Evolutionary conservation across 2,113 vertebrate genomes (phyloP).

Genomic region (Henicopernis longicauda): DNA sequence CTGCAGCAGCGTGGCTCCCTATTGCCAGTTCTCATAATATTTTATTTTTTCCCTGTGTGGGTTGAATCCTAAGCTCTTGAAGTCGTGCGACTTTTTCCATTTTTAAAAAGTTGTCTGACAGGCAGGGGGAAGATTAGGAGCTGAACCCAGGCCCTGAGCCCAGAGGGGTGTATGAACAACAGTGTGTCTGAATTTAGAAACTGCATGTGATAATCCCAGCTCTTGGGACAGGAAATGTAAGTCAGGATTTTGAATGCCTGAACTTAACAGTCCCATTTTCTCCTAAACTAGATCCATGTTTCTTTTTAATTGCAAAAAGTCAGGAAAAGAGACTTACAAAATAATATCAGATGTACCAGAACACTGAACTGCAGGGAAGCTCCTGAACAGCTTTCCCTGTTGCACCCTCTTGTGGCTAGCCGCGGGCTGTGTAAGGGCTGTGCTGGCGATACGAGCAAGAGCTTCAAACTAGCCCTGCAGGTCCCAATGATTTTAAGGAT

Average conservation of each 20-base stretch:
- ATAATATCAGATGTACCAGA: background rate
- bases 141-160: background rate
- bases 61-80: background rate
- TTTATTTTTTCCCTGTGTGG: background rate
- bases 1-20: background rate
- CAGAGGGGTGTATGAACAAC: background rate
- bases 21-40: background rate
- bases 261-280: background rate
- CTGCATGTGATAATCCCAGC: background rate
- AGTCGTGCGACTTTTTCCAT: background rate
- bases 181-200: background rate
- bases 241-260: background rate
- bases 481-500: background rate
- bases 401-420: constrained; percentile 29
- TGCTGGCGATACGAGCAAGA: background rate
- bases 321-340: background rate
- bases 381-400: background rate
- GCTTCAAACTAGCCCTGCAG: background rate
- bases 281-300: background rate
- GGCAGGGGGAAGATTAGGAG: background rate
- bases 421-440: background rate
- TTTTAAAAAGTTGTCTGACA: background rate
- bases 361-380: background rate
- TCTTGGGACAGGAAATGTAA: background rate
- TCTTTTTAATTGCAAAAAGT: background rate